Evolutionary conservation across 1,140 invertebrate genomes (phyloP).

Genomic region (Drosophila hydei): DNA sequence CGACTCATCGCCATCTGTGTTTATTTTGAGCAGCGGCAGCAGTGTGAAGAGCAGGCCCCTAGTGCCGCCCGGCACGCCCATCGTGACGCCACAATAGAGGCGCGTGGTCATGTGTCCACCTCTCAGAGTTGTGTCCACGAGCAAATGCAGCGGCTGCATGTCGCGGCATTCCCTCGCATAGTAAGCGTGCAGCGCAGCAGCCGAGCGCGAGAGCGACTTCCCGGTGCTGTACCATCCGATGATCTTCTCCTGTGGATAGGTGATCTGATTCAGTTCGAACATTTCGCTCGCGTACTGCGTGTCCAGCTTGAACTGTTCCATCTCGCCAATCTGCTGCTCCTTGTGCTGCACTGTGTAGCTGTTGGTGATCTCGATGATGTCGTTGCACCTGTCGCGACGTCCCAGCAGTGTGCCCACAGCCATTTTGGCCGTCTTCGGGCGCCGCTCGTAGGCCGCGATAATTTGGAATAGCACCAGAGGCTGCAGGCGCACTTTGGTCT

Average conservation of each 20-base stretch:
- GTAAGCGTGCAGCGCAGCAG: constrained; percentile 44
- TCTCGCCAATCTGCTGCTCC: constrained; percentile 22
- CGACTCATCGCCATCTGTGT: constrained; percentile 21
- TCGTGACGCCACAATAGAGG: constrained; percentile 51
- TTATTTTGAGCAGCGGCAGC: constrained; percentile 47
- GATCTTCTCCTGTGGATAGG: constrained; percentile 61
- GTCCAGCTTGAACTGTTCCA: constrained; percentile 56
- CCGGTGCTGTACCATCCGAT: constrained; percentile 65
- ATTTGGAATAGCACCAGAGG: constrained; percentile 70
- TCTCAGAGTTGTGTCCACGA: constrained; percentile 51
- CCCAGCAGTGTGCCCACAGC: constrained; percentile 62
- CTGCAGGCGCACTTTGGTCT: constrained; percentile 51
- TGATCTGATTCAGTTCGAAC: constrained; percentile 52
- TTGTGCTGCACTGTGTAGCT: constrained; percentile 58
- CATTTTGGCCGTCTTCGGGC: constrained; percentile 38
- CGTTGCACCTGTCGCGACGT: constrained; percentile 32
- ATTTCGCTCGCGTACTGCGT: constrained; percentile 53
- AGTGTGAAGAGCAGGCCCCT: constrained; percentile 57
- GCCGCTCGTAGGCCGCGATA: constrained; percentile 63
- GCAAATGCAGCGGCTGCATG: constrained; percentile 53
- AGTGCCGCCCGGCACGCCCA: constrained; percentile 65
- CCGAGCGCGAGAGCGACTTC: constrained; percentile 42
- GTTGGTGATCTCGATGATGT: constrained; percentile 58
- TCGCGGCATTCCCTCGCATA: constrained; percentile 49
- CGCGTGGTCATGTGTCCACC: constrained; percentile 39